phyloP scores from a whole-genome alignment of 2,113 vertebrate species.

The Sprattus sprattus region DNA sequence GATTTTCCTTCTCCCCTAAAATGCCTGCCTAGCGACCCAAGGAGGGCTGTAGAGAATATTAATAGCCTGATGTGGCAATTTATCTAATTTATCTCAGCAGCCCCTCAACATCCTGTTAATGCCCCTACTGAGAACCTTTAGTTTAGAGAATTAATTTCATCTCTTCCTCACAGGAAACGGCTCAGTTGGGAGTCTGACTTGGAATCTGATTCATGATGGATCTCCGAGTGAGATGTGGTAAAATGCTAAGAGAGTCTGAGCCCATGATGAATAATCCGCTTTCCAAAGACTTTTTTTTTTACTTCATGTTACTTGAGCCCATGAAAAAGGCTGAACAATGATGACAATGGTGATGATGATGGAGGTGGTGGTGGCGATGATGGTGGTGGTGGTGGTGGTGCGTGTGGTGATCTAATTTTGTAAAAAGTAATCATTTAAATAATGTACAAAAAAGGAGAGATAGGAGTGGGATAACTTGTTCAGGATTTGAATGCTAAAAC shows the following conservation, averaged over 20 bases:
- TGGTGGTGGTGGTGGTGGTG: background rate
- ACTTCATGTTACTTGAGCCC: background rate
- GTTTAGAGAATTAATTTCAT: slow-evolving; percentile 13
- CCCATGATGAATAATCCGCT: background rate
- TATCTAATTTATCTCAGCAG: background rate
- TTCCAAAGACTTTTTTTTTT: background rate
- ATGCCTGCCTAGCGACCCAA: background rate
- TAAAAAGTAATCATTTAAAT: background rate
- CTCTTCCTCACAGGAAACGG: background rate
- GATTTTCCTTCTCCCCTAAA: background rate
- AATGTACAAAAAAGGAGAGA: too few relatives aligned
- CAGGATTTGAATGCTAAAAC: too few relatives aligned
- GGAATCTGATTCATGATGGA: background rate
- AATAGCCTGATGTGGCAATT: slow-evolving; percentile 1
- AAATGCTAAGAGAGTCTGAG: background rate
- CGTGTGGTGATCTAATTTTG: background rate
- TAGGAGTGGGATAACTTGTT: too few relatives aligned
- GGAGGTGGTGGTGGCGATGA: background rate
- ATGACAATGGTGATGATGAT: background rate
- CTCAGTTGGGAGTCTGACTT: background rate
- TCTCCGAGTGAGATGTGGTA: background rate
- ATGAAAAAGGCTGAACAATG: background rate
- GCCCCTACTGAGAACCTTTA: background rate
- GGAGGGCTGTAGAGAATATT: background rate
- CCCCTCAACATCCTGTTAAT: background rate